phyloP scores from a whole-genome alignment of 2,888 invertebrate species.

The Tanytarsus gracilentus region DNA sequence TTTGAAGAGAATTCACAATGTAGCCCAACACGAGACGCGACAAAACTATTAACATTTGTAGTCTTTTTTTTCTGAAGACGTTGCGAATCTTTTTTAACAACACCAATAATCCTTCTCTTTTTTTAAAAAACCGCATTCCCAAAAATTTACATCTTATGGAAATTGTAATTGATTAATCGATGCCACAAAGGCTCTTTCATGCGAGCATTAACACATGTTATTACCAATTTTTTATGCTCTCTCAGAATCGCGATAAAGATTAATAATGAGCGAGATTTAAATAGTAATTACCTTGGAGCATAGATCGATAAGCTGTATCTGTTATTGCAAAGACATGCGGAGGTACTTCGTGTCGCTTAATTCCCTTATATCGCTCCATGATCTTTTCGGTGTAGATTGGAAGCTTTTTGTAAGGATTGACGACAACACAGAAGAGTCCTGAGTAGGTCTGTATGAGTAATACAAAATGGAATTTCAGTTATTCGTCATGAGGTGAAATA shows the following conservation, averaged over 20 bases:
- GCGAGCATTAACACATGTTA: too few relatives aligned
- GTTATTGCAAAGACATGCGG: conserved; percentile 99
- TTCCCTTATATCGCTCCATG: conserved; percentile 99
- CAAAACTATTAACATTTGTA: too few relatives aligned
- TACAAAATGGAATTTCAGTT: conserved; percentile 31
- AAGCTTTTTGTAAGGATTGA: conserved; percentile 97
- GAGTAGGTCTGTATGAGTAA: conserved; percentile 86
- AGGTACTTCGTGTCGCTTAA: conserved; percentile 97
- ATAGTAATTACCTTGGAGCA: conserved; percentile 82
- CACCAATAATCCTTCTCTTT: neutral
- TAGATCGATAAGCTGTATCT: conserved; percentile 96
- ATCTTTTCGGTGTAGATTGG: conserved; percentile 99
- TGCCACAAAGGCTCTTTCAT: too few relatives aligned
- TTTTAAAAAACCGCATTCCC: conserved; percentile 3
- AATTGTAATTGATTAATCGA: conserved; percentile 20
- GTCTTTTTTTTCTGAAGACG: too few relatives aligned
- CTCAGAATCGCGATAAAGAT: too few relatives aligned
- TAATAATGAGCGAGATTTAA: neutral
- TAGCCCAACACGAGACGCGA: too few relatives aligned
- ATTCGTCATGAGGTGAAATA: too few relatives aligned
- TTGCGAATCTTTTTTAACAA: too few relatives aligned
- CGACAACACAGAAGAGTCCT: conserved; percentile 99
- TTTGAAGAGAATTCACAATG: too few relatives aligned
- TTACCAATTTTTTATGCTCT: too few relatives aligned
- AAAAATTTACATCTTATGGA: neutral